phyloP scores from a whole-genome alignment of 2,797 vertebrate genomes.

The Alauda arvensis region DNA sequence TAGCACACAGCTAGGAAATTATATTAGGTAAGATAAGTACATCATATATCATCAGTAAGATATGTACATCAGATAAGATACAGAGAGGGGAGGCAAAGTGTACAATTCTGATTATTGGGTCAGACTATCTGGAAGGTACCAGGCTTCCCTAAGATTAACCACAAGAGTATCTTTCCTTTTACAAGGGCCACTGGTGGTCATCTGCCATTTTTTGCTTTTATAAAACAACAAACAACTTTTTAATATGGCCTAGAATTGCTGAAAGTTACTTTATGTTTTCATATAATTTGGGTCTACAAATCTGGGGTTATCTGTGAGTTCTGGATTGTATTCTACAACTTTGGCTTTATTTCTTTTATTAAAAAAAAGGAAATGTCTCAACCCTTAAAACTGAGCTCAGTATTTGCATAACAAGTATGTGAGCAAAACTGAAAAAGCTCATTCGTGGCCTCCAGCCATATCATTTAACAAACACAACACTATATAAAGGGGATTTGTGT shows the following conservation, averaged over 20 bases:
- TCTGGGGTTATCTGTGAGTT: background rate
- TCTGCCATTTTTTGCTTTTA: background rate
- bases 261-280: background rate
- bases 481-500: conserved; percentile 21
- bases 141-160: background rate
- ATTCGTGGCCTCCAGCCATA: background rate
- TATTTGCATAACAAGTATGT: background rate
- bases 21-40: background rate
- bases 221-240: background rate
- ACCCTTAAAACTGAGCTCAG: background rate
- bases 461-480: background rate
- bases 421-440: background rate
- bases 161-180: background rate
- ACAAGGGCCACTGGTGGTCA: background rate
- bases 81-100: background rate
- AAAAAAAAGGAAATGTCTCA: background rate
- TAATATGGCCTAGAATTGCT: background rate
- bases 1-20: background rate
- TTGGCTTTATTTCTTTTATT: background rate
- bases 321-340: background rate
- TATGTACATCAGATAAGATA: background rate
- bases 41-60: no score
- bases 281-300: background rate
- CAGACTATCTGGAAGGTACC: background rate
- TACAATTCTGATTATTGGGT: background rate